A percentile compares a stretch with the other conserved stretches of the same genome.
phyloP scores from a whole-genome alignment of 1,140 invertebrate genomes.

The Meteorus sp. region DNA sequence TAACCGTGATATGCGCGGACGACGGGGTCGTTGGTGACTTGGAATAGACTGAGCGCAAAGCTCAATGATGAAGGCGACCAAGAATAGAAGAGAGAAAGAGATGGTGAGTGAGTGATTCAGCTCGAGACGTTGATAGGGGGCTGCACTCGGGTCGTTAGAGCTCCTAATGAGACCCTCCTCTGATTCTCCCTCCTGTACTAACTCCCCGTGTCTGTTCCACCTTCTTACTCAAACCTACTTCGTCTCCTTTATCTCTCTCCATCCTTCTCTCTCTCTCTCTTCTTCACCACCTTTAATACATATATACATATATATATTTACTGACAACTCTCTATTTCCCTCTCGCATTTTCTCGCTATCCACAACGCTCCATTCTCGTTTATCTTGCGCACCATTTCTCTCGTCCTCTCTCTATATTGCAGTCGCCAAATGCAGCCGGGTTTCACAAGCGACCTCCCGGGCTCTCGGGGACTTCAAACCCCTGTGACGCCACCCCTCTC shows the following conservation, averaged over 20 bases:
- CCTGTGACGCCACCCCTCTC: conserved; percentile 8
- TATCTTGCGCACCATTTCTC: conserved; percentile 9
- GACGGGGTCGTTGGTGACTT: too few relatives aligned
- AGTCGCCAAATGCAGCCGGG: conserved; percentile 14
- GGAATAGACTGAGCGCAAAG: conserved; percentile 13
- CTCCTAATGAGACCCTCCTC: conserved; percentile 46
- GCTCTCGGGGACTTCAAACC: not conserved
- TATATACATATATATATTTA: too few relatives aligned
- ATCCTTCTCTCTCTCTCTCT: conserved; percentile 7
- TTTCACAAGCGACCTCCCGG: not conserved
- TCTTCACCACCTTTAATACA: too few relatives aligned
- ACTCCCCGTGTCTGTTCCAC: not conserved
- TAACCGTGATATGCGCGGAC: too few relatives aligned
- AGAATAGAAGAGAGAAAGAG: conserved; percentile 21
- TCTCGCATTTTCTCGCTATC: conserved; percentile 17
- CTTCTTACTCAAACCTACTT: too few relatives aligned
- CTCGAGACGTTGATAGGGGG: conserved; percentile 33
- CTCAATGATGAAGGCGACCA: conserved; percentile 12
- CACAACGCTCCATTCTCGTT: not conserved
- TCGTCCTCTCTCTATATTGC: too few relatives aligned
- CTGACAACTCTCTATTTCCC: conserved; percentile 11
- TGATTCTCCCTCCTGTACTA: not conserved
- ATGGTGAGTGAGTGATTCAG: conserved; percentile 28
- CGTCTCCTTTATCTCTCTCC: conserved; percentile 4
- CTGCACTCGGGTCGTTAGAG: conserved; percentile 51